Evolutionary conservation across 2,888 invertebrate species (phyloP).

Genomic region (Xylocampa areola): DNA sequence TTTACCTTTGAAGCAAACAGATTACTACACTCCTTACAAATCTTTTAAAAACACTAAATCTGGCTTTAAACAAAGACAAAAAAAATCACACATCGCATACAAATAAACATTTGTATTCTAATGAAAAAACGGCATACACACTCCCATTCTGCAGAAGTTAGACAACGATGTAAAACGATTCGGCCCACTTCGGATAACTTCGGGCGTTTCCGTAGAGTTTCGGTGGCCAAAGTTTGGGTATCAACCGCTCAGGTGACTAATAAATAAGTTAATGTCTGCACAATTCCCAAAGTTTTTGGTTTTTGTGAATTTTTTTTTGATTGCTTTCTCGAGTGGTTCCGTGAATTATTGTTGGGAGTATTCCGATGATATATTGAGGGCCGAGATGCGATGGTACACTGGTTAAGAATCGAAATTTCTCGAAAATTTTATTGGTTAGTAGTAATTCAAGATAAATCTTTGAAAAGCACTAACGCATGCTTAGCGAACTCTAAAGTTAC

Average conservation of each 20-base stretch:
- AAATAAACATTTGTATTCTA: slow-evolving; percentile 40
- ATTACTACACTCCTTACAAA: too few species aligned
- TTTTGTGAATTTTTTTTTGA: slow-evolving; percentile 35
- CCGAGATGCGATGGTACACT: too few species aligned
- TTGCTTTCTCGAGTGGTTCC: slow-evolving; percentile 22
- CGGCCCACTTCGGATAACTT: slow-evolving; percentile 41
- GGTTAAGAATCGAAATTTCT: too few species aligned
- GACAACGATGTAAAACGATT: slow-evolving; percentile 47
- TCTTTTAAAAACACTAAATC: too few species aligned
- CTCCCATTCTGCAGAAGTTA: slow-evolving; percentile 29
- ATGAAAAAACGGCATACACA: slow-evolving; percentile 46
- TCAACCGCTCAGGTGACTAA: slow-evolving; percentile 49
- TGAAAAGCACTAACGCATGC: too few species aligned
- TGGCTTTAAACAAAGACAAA: slow-evolving; percentile 21
- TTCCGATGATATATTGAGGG: slow-evolving; percentile 28
- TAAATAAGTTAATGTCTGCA: slow-evolving; percentile 51
- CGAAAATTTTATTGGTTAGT: too few species aligned
- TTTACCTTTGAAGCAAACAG: too few species aligned
- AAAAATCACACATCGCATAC: slow-evolving; percentile 15
- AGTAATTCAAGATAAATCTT: too few species aligned
- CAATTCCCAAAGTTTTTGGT: slow-evolving; percentile 34
- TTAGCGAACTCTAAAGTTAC: too few species aligned
- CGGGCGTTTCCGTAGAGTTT: slow-evolving; percentile 37
- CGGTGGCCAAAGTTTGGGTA: slow-evolving; percentile 23
- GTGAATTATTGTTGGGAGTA: slow-evolving; percentile 37